These are phyloP conservation scores for Lasioglossum morio DNA, from an alignment of 2,888 invertebrate species.

Conservation along the genomic window DNA sequence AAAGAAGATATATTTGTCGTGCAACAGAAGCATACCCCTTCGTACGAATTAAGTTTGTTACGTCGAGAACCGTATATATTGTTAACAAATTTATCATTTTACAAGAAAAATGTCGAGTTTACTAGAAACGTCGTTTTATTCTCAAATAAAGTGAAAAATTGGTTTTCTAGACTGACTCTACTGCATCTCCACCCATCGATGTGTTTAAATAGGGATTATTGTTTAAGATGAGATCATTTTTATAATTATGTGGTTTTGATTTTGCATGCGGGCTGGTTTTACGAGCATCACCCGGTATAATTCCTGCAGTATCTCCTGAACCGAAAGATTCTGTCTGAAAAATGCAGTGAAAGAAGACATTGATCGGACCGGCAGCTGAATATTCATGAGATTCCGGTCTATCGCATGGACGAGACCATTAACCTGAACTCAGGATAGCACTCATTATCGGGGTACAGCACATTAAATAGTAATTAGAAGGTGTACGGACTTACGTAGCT, in stretches of 20 bases:
- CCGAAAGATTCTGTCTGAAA: neutral
- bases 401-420: constrained; percentile 44
- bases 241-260: neutral
- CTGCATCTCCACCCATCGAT: neutral
- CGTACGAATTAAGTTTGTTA: neutral
- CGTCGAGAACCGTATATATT: neutral
- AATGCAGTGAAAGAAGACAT: constrained; percentile 44
- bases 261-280: neutral
- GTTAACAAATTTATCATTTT: neutral
- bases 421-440: constrained; percentile 36
- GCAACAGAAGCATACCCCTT: neutral
- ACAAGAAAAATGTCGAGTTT: neutral
- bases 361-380: constrained; percentile 17
- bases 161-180: constrained; percentile 30
- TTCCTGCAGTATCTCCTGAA: neutral
- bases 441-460: constrained; percentile 47
- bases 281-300: neutral
- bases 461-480: constrained; percentile 48
- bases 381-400: constrained; percentile 56
- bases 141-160: constrained; percentile 25
- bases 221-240: neutral
- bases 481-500: constrained; percentile 29
- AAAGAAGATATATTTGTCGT: constrained; percentile 27
- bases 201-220: neutral
- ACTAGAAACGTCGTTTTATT: constrained; percentile 21